Percentiles rank a stretch among this genome's conserved stretches.
Evolutionary conservation across 2,113 vertebrate species (phyloP).

Genomic region (Sphyrna mokarran): DNA sequence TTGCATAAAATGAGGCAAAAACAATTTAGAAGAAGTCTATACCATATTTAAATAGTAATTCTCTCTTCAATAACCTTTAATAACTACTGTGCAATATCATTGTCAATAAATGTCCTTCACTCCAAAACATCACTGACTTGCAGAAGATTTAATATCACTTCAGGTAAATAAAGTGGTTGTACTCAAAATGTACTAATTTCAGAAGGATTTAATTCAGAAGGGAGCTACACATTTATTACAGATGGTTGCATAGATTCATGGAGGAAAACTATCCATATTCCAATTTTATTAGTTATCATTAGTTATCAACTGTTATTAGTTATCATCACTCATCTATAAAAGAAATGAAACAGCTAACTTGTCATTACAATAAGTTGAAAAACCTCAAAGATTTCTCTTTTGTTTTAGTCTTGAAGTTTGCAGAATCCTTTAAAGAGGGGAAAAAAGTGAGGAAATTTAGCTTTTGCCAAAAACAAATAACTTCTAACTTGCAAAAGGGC

Average conservation of each 20-base stretch:
- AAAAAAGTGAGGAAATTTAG: neutral
- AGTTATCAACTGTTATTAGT: neutral
- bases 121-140: neutral
- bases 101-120: neutral
- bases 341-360: constrained; percentile 12
- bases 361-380: neutral
- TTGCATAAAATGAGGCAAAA: neutral
- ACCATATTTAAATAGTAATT: neutral
- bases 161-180: neutral
- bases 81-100: neutral
- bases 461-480: neutral
- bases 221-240: neutral
- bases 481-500: neutral
- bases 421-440: neutral
- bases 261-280: neutral
- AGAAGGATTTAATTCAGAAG: neutral
- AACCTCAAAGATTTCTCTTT: neutral
- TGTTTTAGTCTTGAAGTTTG: neutral
- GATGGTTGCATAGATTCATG: neutral
- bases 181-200: neutral
- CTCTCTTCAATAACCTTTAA: neutral
- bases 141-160: constrained; percentile 10
- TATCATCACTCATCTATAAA: neutral
- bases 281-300: neutral
- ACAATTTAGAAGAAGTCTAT: no score